Evolutionary conservation across 1,140 invertebrate genomes (phyloP).

Genomic region (Heterodera schachtii): DNA sequence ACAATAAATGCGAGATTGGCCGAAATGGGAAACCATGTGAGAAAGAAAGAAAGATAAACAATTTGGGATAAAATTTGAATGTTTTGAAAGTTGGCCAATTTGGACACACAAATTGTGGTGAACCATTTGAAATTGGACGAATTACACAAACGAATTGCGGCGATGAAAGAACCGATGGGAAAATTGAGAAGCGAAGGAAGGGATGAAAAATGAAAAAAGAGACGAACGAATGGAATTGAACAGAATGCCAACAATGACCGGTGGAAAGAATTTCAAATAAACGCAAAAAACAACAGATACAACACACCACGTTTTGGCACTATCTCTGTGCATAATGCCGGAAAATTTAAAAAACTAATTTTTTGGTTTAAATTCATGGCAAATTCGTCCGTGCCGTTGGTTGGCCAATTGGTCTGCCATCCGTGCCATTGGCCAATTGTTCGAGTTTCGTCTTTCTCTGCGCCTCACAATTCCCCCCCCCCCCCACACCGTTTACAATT

Average conservation of each 20-base stretch:
- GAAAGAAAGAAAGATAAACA: not conserved
- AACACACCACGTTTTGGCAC: too few species aligned
- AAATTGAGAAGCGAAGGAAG: constrained; percentile 3
- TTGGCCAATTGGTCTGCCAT: too few species aligned
- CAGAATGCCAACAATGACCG: too few species aligned
- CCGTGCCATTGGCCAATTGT: too few species aligned
- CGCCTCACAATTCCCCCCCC: too few species aligned
- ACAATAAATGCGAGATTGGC: constrained; percentile 12
- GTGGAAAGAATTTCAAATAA: too few species aligned
- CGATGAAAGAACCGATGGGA: constrained; percentile 9
- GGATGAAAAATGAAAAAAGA: not conserved
- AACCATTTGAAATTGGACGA: constrained; percentile 24
- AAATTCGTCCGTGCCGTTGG: too few species aligned
- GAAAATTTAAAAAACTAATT: too few species aligned
- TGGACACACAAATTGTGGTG: constrained; percentile 23
- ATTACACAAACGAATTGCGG: constrained; percentile 18
- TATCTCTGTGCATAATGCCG: too few species aligned
- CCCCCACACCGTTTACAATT: not conserved
- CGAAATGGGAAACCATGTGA: constrained; percentile 29
- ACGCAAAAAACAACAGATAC: too few species aligned
- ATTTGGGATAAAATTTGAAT: not conserved
- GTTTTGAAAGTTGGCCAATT: constrained; percentile 19
- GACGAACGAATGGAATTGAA: too few species aligned
- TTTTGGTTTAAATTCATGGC: too few species aligned
- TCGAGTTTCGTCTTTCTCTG: not conserved